Evolutionary conservation across 2,888 invertebrate genomes (phyloP), one percentile per base, ranked within the genome.

Genomic region (Xanthorhoe designata): DNA sequence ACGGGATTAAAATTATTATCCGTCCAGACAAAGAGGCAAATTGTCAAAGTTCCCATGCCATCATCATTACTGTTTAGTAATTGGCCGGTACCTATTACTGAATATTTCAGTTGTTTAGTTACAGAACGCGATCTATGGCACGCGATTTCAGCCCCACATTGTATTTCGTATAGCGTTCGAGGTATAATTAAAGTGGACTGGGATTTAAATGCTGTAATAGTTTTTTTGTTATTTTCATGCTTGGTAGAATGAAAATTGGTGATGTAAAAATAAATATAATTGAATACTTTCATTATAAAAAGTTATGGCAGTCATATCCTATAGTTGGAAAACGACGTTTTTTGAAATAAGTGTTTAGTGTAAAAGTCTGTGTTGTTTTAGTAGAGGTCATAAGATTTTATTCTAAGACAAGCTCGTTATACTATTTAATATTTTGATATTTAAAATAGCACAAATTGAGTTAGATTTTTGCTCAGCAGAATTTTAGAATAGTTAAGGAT

Each of bases 41-140:
- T 87, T 85, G 85, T 83, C 85, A 83, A 80, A 84, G 86, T 89
- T 90, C 87, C 82, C 88, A 88, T 81, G 87, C 84, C 85, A 90
- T 91, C 89, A 90, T 90, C 91, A 91, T 92, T 91, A 91, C 57
- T 61, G 56, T 56, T 70, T 62, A 77, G 75, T 91, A 89, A 91
- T 90, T 84, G 85, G 81, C 79, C 79, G 82, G 81, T 85, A 42
- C 38, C 32, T 42, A 89, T 91, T 88, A 91, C 86, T 84, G 81
- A 88, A 90, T 86, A 89, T 91, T 91, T 88, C 86, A 86, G 88
- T 85, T 88, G 86, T 89, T 88, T 90, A 87, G 86, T 87, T 86
- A 86, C 86, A 84, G 86, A 83, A 84, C 78, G 79, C 82, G 82
- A 79, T 82, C 76, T 77, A 74, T 73, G 75, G 78, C 91, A 90